Evolutionary conservation across 2,113 vertebrate species (phyloP), one percentile per base, ranked within the genome.

Genomic region (Prionailurus bengalensis): DNA sequence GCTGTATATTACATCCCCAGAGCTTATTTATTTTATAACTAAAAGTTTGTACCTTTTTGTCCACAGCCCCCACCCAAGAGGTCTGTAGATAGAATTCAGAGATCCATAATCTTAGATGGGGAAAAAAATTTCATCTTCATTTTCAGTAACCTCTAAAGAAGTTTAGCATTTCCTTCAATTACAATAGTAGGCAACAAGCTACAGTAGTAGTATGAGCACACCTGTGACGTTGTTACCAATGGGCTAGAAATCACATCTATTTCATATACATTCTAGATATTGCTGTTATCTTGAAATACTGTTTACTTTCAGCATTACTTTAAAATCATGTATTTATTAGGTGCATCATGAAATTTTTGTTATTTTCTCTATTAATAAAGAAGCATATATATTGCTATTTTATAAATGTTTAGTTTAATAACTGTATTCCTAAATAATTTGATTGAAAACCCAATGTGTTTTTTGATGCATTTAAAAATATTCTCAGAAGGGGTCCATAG

Each of bases 131-230:
- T 13, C 21, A 39, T 86, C 74, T 83, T 93, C 17, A 78, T 86
- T 95, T 92, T 81, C 16, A 88, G 25, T 96, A 79, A 88, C 15
- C 21, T 79, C 68, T 82, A 84, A 31, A 53, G n/a, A 91, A 82
- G 86, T 79, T 93, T 90, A 74, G 25, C 55, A 91, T 97, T 91
- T 74, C 48, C n/a, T 95, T 92, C 2, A 42, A 66, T 89, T 89
- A 89, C 25, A 86, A 36, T 16, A 71, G n/a, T 42, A 73, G 66
- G 29, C 55, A 93, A 90, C 33, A 85, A 71, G 53, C 29, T 79
- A 82, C 25, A 53, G 31, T 36, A 45, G 31, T 36, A 53, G 33
- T 58, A 74, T 70, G 84, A 89, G 15, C 33, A 80, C 23, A 93
- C 4, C 33, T 90, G 11, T 45, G 76, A 65, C 23, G 87, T 93